Evolutionary conservation across 2,113 vertebrate species (phyloP), one percentile per base, ranked within the genome.

Genomic region (Phylloscopus trochiloides): DNA sequence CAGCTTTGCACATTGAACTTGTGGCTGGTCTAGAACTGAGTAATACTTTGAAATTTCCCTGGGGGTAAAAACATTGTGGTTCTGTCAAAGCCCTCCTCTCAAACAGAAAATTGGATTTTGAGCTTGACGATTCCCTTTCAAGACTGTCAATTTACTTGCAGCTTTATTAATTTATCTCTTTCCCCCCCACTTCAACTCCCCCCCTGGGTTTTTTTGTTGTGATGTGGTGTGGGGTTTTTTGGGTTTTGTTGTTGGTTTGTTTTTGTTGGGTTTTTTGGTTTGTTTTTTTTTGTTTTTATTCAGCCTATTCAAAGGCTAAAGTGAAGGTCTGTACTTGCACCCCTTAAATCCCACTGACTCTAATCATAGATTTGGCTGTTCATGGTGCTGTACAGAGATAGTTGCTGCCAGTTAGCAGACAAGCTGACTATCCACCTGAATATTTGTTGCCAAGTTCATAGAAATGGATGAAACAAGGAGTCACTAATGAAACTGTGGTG

Each of bases 21-120:
- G 51, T 0, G 7, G 77, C 85, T 77, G 40, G 29, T 86, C 78
- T 77, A 26, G 66, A 34, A 71, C 32, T 17, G 43, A 87, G 47
- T 31, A 87, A 71, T 78, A 22, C 66, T 92, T 59, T 3, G 40
- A 59, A 75, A 94, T 92, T 86, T 90, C 88, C 86, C 82, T 40
- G 36, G 86, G 86, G 82, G 75, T 82, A 43, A 68, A 74, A 90
- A 51, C 48, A 66, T 10, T 51, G 86, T 75, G 71, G 62, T 90
- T 92, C 86, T 24, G 8, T 82, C 74, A 66, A 81, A 91, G 47
- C 21, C 68, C 36, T 91, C 79, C 62, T 91, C 65, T 59, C 59
- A 81, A n/a, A 71, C 32, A 94, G 71, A 90, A 93, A 93, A 96
- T 79, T 92, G 52, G 75, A 65, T 88, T 90, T 51, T 26, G 71